phyloP scores from a whole-genome alignment of 2,113 vertebrate species.

The Gopherus flavomarginatus region DNA sequence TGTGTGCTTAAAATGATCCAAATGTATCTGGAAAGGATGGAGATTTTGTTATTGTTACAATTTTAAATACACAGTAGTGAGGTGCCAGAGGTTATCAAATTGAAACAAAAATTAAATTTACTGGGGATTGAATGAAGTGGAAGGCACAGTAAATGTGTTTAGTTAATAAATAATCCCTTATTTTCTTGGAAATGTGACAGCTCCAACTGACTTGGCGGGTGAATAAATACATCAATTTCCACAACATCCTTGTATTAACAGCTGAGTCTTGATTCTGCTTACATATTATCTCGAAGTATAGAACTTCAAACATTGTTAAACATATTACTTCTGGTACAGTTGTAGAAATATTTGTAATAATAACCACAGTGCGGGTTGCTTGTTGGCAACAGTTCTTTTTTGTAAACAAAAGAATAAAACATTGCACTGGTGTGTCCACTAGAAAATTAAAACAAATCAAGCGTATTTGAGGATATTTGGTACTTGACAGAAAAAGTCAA shows the following conservation, averaged over 20 bases:
- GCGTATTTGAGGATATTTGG: background rate
- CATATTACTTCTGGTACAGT: slow-evolving; percentile 30
- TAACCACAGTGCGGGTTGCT: background rate
- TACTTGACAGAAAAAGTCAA: background rate
- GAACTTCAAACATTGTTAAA: background rate
- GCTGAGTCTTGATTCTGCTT: slow-evolving; percentile 4
- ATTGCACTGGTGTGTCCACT: slow-evolving; percentile 9
- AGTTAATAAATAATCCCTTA: too few relatives aligned
- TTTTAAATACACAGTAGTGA: too few relatives aligned
- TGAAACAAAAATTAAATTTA: too few relatives aligned
- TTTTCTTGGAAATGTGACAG: too few relatives aligned
- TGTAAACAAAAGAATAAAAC: background rate
- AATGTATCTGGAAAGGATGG: too few relatives aligned
- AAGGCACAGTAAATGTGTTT: too few relatives aligned
- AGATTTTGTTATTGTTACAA: too few relatives aligned
- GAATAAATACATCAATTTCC: slow-evolving; percentile 43
- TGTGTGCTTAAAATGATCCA: too few relatives aligned
- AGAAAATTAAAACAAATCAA: background rate
- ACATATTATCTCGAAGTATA: slow-evolving; percentile 11
- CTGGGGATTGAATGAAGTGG: too few relatives aligned
- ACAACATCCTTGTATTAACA: background rate
- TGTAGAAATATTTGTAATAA: slow-evolving; percentile 28
- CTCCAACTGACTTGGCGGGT: background rate
- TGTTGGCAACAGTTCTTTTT: slow-evolving; percentile 12
- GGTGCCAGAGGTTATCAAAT: too few relatives aligned